Evolutionary conservation across 2,888 invertebrate species (phyloP).

Genomic region (Halictus quadricinctus): DNA sequence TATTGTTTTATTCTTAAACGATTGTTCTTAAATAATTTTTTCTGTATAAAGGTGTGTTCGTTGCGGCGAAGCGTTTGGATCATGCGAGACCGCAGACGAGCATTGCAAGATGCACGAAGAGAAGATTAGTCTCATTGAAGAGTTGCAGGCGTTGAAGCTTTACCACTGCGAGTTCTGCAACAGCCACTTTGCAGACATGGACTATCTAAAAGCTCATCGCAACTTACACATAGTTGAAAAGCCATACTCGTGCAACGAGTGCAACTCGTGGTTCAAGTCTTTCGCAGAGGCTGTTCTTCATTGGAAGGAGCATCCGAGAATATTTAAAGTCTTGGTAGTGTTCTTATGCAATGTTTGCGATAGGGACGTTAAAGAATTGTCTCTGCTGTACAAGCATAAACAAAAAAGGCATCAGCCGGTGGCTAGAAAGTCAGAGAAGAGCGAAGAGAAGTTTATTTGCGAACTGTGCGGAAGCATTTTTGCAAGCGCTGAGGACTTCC

Average conservation of each 20-base stretch:
- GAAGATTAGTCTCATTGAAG: constrained; percentile 68
- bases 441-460: constrained; percentile 78
- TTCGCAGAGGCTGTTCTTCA: constrained; percentile 84
- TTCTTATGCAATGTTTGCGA: constrained; percentile 83
- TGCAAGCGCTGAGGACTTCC: constrained; percentile 61
- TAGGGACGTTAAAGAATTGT: constrained; percentile 83
- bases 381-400: constrained; percentile 84
- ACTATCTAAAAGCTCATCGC: constrained; percentile 82
- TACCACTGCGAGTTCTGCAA: constrained; percentile 87
- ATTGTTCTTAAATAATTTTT: background rate
- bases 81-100: constrained; percentile 66
- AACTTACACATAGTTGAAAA: constrained; percentile 81
- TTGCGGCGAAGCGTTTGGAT: constrained; percentile 71
- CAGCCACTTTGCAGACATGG: constrained; percentile 84
- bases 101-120: constrained; percentile 70
- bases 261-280: constrained; percentile 82
- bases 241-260: constrained; percentile 83
- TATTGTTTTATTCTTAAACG: too few relatives aligned
- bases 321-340: constrained; percentile 82
- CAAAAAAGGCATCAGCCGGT: constrained; percentile 83
- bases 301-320: constrained; percentile 84
- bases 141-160: constrained; percentile 75
- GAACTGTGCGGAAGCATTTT: constrained; percentile 84
- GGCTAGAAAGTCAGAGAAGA: constrained; percentile 78
- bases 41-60: constrained; percentile 58